Percentiles rank a stretch among this genome's conserved stretches.
Conservation (phyloP, 2,113 vertebrate species). For the Callionymus lyra region DNA sequence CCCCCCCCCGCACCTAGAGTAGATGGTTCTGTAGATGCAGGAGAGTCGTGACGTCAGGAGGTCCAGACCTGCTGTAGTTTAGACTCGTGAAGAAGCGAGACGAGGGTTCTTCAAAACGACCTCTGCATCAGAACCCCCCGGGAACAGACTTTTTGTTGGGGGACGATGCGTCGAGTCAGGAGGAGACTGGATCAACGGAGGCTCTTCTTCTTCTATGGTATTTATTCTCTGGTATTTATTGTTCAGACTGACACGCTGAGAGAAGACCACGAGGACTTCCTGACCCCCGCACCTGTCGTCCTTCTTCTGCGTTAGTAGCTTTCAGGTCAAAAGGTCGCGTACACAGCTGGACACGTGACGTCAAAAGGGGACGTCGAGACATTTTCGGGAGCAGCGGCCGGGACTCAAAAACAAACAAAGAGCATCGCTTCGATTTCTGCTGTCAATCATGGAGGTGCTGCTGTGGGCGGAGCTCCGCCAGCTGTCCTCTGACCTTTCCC, state of each 20-base stretch:
- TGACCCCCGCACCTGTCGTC: no score
- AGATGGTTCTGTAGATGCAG: no score
- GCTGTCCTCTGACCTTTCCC: no score
- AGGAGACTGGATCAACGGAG: constrained; percentile 7
- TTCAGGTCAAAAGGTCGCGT: constrained; percentile 37
- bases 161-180: constrained; percentile 12
- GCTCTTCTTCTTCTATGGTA: constrained; percentile 37
- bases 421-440: constrained; percentile 1
- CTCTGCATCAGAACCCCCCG: constrained; percentile 24
- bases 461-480: no score
- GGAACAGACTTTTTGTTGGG: constrained; percentile 34
- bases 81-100: no score
- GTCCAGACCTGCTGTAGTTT: no score
- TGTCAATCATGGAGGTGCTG: no score
- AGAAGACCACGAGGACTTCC: constrained; percentile 11
- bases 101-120: no score
- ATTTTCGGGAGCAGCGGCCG: constrained; percentile 42
- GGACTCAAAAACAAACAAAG: constrained; percentile 39
- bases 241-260: constrained; percentile 24
- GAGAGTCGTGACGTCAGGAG: no score
- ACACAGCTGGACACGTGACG: constrained; percentile 41
- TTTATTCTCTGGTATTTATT: constrained; percentile 65
- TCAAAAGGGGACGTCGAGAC: constrained; percentile 32
- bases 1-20: no score
- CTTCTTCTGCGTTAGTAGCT: constrained; percentile 2